A percentile compares a stretch with the other conserved stretches of the same genome.
phyloP scores from a whole-genome alignment of 92 coral and sea anemone genomes.

The Porites lobata region DNA sequence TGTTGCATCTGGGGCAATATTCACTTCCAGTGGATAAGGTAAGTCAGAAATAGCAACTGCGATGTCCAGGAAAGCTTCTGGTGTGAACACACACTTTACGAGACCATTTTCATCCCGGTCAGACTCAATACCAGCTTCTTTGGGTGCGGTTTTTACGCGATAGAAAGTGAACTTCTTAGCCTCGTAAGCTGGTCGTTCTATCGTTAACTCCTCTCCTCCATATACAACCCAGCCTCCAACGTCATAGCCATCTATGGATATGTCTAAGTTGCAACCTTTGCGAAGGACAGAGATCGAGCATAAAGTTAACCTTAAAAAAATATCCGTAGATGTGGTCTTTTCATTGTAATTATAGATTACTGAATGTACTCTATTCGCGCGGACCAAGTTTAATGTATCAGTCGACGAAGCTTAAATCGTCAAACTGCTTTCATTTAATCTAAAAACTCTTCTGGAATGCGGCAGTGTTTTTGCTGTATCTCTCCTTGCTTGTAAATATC shows the following conservation, averaged over 20 bases:
- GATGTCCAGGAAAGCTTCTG: conserved; percentile 37
- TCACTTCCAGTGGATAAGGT: conserved; percentile 9
- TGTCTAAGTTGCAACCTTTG: conserved; percentile 50
- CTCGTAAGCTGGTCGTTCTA: conserved; percentile 52
- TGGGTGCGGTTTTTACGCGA: conserved; percentile 54
- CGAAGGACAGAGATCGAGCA: too few species aligned
- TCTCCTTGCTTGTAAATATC: too few species aligned
- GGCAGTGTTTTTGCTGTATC: too few species aligned
- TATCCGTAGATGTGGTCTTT: background rate
- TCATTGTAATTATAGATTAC: too few species aligned
- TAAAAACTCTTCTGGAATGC: too few species aligned
- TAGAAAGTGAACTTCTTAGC: conserved; percentile 58
- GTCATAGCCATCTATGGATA: conserved; percentile 63
- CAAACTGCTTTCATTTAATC: too few species aligned
- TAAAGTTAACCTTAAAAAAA: background rate
- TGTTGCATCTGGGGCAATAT: conserved; percentile 17
- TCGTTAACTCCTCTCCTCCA: conserved; percentile 24
- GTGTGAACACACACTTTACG: conserved; percentile 50
- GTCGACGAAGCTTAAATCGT: too few species aligned
- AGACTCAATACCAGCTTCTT: conserved; percentile 41
- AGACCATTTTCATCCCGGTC: conserved; percentile 50
- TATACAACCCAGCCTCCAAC: conserved; percentile 55
- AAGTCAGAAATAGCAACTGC: conserved; percentile 22
- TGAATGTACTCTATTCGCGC: background rate
- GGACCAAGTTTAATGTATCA: too few species aligned